Evolutionary conservation across 2,113 vertebrate genomes (phyloP).

Genomic region (Agapornis roseicollis): DNA sequence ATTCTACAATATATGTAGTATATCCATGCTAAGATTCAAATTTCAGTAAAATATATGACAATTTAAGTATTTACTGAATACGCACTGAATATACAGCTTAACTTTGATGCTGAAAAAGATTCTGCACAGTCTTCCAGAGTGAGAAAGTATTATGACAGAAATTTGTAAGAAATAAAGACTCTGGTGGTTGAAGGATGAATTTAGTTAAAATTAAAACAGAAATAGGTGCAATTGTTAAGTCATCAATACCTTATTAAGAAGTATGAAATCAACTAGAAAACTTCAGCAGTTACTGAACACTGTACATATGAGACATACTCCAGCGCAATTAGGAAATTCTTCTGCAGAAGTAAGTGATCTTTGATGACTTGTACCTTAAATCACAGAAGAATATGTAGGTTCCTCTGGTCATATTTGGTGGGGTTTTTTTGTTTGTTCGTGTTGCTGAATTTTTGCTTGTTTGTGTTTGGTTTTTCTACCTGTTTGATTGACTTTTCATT

Average conservation of each 20-base stretch:
- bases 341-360: background rate
- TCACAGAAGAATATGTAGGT: background rate
- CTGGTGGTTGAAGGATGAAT: background rate
- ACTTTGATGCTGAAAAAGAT: background rate
- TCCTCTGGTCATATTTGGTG: background rate
- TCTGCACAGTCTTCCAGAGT: background rate
- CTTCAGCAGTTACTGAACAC: background rate
- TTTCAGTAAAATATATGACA: background rate
- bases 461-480: background rate
- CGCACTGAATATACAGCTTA: accelerated
- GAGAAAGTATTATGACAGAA: background rate
- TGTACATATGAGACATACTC: background rate
- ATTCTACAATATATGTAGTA: background rate
- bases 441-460: background rate
- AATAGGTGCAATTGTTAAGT: background rate
- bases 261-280: background rate
- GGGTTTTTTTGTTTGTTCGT: background rate
- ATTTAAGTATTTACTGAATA: background rate
- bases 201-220: background rate
- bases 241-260: background rate
- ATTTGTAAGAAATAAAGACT: background rate
- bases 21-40: background rate
- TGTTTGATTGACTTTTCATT: background rate
- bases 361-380: background rate
- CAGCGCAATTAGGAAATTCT: background rate